Percentiles rank a stretch among this genome's conserved stretches.
Conservation (phyloP, 2,888 invertebrate species). For the Sclerodermus sp. region DNA sequence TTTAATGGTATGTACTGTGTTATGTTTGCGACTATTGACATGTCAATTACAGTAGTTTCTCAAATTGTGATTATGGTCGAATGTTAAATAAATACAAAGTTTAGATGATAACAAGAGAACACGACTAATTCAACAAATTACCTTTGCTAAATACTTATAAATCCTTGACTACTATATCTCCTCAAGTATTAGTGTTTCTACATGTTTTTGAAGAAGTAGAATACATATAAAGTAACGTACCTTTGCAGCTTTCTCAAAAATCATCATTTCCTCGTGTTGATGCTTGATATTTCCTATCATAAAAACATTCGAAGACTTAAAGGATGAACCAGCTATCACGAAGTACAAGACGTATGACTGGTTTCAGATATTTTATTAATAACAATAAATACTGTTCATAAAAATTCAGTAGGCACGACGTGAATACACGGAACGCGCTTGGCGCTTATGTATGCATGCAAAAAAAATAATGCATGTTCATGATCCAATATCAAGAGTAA, state of each 20-base stretch:
- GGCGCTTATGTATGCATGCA: conserved; percentile 14
- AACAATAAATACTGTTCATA: conserved; percentile 52
- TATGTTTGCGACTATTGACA: conserved; percentile 38
- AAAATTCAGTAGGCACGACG: conserved; percentile 31
- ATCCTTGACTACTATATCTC: too few species aligned
- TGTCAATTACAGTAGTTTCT: conserved; percentile 37
- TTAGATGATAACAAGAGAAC: conserved; percentile 10
- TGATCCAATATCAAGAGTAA: too few species aligned
- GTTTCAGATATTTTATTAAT: conserved; percentile 47
- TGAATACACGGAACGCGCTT: conserved; percentile 17
- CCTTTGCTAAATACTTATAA: too few species aligned
- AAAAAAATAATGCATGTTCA: conserved; percentile 11
- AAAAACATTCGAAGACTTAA: too few species aligned
- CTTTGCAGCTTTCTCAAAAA: too few species aligned
- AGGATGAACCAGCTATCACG: background rate
- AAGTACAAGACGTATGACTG: background rate
- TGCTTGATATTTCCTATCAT: too few species aligned
- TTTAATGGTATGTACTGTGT: conserved; percentile 31
- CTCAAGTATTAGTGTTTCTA: too few species aligned
- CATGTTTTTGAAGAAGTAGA: too few species aligned
- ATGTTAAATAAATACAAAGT: conserved; percentile 38
- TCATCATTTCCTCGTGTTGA: too few species aligned
- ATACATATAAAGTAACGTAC: too few species aligned
- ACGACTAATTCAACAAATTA: background rate
- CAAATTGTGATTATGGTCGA: conserved; percentile 35